phyloP scores from a whole-genome alignment of 2,113 vertebrate genomes.

The Crocuta crocuta region DNA sequence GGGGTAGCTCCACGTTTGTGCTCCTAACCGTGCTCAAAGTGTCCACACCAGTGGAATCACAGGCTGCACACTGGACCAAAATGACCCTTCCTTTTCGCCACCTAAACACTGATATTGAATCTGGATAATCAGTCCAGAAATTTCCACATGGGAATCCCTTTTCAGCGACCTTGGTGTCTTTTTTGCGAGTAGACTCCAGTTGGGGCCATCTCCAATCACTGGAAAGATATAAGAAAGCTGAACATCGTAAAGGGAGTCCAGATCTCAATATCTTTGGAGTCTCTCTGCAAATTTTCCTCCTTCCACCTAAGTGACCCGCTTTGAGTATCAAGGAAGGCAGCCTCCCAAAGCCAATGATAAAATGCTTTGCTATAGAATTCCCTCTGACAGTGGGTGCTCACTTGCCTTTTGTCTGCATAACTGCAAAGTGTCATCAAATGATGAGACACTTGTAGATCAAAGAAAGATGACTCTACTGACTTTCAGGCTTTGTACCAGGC shows the following conservation, averaged over 20 bases:
- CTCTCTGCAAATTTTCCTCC: background rate
- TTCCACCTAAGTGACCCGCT: background rate
- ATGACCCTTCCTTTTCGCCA: background rate
- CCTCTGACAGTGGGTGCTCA: background rate
- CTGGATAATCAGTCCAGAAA: background rate
- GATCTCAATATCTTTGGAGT: background rate
- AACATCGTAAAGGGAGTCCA: background rate
- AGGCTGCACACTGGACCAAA: background rate
- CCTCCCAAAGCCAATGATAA: background rate
- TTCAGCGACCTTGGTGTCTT: background rate
- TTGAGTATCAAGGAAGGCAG: background rate
- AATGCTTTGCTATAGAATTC: background rate
- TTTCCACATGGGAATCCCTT: background rate
- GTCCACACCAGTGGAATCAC: background rate
- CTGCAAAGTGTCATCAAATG: background rate
- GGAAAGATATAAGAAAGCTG: background rate
- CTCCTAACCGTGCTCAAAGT: background rate
- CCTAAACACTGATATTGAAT: background rate
- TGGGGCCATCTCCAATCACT: background rate
- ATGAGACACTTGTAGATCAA: background rate
- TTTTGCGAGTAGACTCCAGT: background rate
- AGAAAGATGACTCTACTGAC: background rate
- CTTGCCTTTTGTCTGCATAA: background rate
- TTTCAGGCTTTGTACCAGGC: background rate
- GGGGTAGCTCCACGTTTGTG: too few relatives aligned